Conservation (phyloP, 53 echinoderm and acorn worm species). For the Zoroaster sp. region DNA sequence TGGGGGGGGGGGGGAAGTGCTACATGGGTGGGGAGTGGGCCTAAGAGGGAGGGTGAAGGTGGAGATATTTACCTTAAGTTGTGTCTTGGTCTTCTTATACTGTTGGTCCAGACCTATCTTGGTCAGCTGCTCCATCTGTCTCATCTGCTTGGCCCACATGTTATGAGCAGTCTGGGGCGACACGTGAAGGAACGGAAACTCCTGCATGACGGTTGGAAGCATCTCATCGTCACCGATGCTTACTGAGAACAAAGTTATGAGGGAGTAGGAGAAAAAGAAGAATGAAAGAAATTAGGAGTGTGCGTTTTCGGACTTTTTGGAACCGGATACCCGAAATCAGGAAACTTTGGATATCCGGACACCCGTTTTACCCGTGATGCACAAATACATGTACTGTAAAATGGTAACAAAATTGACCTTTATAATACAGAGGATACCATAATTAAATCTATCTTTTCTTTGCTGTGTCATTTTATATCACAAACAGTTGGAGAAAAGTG, state of each 20-base stretch:
- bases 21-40: background rate
- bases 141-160: slow-evolving; percentile 96
- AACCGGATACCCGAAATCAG: no score
- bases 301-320: no score
- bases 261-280: background rate
- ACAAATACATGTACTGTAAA: no score
- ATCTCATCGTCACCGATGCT: slow-evolving; percentile 86
- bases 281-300: background rate
- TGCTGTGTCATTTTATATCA: no score
- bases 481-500: no score
- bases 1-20: no score
- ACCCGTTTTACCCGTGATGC: no score
- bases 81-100: slow-evolving; percentile 75
- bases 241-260: slow-evolving; percentile 45
- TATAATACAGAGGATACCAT: no score
- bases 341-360: no score
- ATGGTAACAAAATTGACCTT: no score
- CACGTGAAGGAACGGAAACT: slow-evolving; percentile 96
- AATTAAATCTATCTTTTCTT: no score
- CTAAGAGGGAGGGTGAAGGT: background rate
- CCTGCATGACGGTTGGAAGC: slow-evolving; percentile 85
- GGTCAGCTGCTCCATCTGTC: slow-evolving; percentile 89
- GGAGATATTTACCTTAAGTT: slow-evolving; percentile 68
- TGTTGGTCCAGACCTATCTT: slow-evolving; percentile 71
- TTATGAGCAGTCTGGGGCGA: slow-evolving; percentile 91